Evolutionary conservation across 1,140 invertebrate genomes (phyloP), one percentile per base, ranked within the genome.

Genomic region (Bradynema listronoti): DNA sequence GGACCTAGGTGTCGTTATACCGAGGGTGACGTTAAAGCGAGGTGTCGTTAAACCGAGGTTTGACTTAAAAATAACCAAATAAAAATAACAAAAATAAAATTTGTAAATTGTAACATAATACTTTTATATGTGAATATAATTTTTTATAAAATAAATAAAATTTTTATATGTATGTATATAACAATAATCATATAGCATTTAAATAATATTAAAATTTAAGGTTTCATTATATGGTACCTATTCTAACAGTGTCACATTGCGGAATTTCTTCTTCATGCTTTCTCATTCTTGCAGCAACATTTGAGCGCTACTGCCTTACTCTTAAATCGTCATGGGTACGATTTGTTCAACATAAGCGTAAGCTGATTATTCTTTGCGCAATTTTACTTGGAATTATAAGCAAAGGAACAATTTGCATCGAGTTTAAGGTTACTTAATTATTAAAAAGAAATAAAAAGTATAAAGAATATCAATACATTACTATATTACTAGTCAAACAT

Each of bases 251-350:
- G 5, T 77, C 73, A 7, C 73, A 75, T 42, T 76, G 75, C 24
- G 73, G 71, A 0, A 76, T 75, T 51, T 76, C 71, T 11, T 60
- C 73, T 7, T 69, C 69, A 4, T 71, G 64, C 34, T 77, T 75
- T 34, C 68, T 77, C 1, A 75, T 75, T 50, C 56, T 77, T 2
- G 61, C 68, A 19, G 73, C 73, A 19, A 74, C 73, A 19, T 63
- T 74, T 63, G 73, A 75, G 54, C 46, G 73, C 32, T 75, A 63
- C 51, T 77, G 66, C 41, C 51, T 77, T 11, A 77, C 73, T 1
- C 30, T 49, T 42, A 63, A 56, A 39, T 65, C 45, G 11, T 56
- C 25, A 30, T 47, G 43, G 46, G 56, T 57, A 45, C 56, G 36
- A 45, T 54, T 61, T 43, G 55, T 61, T 50, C 75, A 66, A 56